Evolutionary conservation across 2,797 vertebrate genomes (phyloP).

Genomic region (Cheirogaleus major): DNA sequence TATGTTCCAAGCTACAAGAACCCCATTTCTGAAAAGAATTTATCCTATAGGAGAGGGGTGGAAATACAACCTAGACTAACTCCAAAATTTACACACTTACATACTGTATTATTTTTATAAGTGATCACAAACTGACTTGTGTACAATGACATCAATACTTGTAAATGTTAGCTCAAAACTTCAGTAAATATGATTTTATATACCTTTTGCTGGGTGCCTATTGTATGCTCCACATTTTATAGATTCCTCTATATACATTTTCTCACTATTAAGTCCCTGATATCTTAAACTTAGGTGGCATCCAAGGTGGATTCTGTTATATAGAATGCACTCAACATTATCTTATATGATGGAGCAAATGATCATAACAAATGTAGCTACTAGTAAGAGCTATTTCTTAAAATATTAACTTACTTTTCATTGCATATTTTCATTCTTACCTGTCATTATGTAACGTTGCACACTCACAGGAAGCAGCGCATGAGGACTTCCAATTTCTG

Average conservation of each 20-base stretch:
- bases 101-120: not conserved
- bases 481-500: not conserved
- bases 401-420: constrained; percentile 36
- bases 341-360: not conserved
- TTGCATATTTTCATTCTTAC: not conserved
- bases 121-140: not conserved
- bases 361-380: not conserved
- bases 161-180: not conserved
- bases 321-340: not conserved
- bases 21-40: constrained; percentile 44
- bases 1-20: constrained; percentile 16
- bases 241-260: not conserved
- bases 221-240: not conserved
- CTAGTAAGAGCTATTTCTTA: not conserved
- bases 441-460: not conserved
- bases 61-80: not conserved
- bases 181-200: not conserved
- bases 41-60: not conserved
- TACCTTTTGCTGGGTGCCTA: not conserved
- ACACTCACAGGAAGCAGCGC: not conserved
- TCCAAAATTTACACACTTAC: not conserved
- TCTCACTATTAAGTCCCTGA: not conserved
- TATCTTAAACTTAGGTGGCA: not conserved
- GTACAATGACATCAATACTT: not conserved
- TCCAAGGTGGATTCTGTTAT: not conserved